A percentile compares a stretch with the other conserved stretches of the same genome.
Evolutionary conservation across 2,113 vertebrate genomes (phyloP).

Genomic region (Ginglymostoma cirratum): DNA sequence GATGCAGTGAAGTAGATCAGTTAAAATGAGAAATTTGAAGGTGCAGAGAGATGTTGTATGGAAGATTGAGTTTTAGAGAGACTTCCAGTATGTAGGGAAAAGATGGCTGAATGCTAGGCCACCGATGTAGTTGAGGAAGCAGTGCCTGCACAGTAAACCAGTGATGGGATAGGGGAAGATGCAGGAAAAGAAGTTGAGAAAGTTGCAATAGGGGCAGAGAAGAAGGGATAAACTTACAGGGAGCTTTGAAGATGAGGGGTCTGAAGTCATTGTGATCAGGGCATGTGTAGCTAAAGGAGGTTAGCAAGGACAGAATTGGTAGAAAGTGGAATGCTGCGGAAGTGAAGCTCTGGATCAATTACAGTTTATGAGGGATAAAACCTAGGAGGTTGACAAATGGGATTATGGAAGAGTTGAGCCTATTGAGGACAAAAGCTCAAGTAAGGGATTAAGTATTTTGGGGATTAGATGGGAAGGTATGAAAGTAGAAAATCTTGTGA

Average conservation of each 20-base stretch:
- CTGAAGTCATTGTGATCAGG: neutral
- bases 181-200: neutral
- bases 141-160: neutral
- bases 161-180: neutral
- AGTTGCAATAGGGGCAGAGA: neutral
- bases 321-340: neutral
- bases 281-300: neutral
- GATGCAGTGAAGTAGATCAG: neutral
- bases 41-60: neutral
- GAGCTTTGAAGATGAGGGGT: neutral
- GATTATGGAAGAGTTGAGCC: neutral
- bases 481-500: neutral
- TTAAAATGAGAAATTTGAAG: neutral
- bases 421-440: neutral
- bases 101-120: neutral
- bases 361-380: neutral
- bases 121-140: neutral
- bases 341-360: neutral
- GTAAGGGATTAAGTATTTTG: neutral
- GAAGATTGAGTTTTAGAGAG: neutral
- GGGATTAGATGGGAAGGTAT: neutral
- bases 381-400: neutral
- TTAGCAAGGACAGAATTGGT: neutral
- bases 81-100: neutral
- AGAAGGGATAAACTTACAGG: neutral